Conservation (phyloP, 2,797 vertebrate genomes). For the Galago senegalensis region DNA sequence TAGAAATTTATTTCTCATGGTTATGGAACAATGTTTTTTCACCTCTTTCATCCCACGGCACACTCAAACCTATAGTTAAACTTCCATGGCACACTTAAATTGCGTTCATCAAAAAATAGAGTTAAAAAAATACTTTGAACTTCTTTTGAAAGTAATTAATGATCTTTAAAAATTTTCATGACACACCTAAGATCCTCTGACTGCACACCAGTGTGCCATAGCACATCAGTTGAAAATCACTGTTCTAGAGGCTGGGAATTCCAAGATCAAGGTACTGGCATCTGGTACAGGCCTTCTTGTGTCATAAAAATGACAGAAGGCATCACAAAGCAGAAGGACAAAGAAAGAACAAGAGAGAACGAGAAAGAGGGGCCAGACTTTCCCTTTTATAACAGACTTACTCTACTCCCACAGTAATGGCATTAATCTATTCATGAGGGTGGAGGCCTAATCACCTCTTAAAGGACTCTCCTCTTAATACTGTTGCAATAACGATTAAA, state of each 20-base stretch:
- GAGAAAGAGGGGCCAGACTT: not conserved
- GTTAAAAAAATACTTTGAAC: too few relatives aligned
- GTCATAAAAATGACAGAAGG: conserved; percentile 2
- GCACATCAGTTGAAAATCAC: too few relatives aligned
- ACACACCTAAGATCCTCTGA: too few relatives aligned
- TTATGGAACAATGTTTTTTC: not conserved
- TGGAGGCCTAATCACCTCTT: not conserved
- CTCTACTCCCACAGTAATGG: not conserved
- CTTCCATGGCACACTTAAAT: too few relatives aligned
- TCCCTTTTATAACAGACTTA: not conserved
- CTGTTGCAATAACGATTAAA: conserved; percentile 2
- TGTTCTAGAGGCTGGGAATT: not conserved
- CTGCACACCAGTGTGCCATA: too few relatives aligned
- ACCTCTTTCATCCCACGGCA: too few relatives aligned
- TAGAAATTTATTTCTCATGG: not conserved
- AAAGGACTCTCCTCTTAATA: not conserved
- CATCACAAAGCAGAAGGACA: not conserved
- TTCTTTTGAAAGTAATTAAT: too few relatives aligned
- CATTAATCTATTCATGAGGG: not conserved
- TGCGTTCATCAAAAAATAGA: too few relatives aligned
- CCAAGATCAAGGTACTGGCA: not conserved
- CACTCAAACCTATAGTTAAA: too few relatives aligned
- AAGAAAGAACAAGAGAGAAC: not conserved
- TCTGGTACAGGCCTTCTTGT: not conserved
- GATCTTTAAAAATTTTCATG: too few relatives aligned